A percentile compares a stretch with the other conserved stretches of the same genome.
These are phyloP conservation scores for Cyanoliseus patagonus DNA, from an alignment of 2,113 vertebrate genomes.

Conservation along the genomic window DNA sequence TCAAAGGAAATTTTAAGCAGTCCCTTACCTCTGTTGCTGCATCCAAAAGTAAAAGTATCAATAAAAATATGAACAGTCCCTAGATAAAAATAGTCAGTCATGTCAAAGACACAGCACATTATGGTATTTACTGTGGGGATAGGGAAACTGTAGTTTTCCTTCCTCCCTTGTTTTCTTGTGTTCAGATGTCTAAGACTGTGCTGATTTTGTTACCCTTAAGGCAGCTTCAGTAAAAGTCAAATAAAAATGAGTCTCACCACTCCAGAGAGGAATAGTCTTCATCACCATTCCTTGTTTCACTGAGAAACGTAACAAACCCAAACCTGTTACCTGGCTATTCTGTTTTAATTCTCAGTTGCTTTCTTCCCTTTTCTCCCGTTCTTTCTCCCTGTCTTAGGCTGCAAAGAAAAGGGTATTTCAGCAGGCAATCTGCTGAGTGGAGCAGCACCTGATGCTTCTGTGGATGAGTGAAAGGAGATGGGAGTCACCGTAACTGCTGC, in stretches of 20 bases:
- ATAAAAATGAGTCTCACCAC: neutral
- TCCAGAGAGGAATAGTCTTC: neutral
- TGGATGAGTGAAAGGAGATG: neutral
- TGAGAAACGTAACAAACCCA: neutral
- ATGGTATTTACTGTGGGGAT: neutral
- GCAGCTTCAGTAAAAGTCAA: neutral
- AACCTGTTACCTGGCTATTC: neutral
- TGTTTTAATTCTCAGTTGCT: neutral
- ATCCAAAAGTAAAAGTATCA: constrained; percentile 1
- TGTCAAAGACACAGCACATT: neutral
- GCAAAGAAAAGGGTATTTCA: neutral
- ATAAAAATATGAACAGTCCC: neutral
- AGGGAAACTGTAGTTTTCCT: neutral
- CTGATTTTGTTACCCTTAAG: neutral
- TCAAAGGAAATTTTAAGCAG: constrained; percentile 43
- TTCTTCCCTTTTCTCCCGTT: neutral
- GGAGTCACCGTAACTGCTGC: neutral
- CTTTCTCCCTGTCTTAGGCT: neutral
- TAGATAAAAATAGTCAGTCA: neutral
- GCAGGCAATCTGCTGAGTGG: neutral
- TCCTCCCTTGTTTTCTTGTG: neutral
- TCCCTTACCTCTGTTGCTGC: neutral
- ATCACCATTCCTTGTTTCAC: neutral
- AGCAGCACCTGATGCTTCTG: neutral
- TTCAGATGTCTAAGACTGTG: neutral